Percentiles rank a stretch among this genome's conserved stretches.
Conservation (phyloP, 2,797 vertebrate species). For the Psittacula derbiana region DNA sequence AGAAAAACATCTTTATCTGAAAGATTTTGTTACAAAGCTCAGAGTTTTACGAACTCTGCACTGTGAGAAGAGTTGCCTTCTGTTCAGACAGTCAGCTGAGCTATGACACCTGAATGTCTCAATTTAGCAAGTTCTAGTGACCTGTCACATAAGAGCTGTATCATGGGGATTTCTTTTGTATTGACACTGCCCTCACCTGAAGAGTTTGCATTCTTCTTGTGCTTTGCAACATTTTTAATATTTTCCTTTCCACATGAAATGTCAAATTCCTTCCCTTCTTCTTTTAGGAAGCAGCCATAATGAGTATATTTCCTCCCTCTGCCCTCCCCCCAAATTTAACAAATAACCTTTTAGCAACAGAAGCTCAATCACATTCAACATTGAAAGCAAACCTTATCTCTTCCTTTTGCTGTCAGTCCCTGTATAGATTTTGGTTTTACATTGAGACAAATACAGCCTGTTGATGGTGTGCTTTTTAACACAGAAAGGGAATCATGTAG, state of each 20-base stretch:
- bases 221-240: not conserved
- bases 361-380: not conserved
- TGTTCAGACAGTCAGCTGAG: not conserved
- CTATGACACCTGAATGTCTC: not conserved
- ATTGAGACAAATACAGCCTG: not conserved
- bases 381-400: not conserved
- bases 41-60: not conserved
- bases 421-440: not conserved
- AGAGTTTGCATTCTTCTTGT: not conserved
- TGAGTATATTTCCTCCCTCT: not conserved
- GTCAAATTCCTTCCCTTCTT: not conserved
- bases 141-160: not conserved
- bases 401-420: not conserved
- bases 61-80: not conserved
- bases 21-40: not conserved
- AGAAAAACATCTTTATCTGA: not conserved
- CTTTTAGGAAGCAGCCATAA: not conserved
- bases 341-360: not conserved
- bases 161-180: not conserved
- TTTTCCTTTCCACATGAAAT: not conserved
- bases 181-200: not conserved
- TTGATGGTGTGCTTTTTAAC: not conserved
- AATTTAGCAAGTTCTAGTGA: not conserved
- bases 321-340: not conserved
- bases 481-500: not conserved